Conservation (phyloP, 2,888 invertebrate species). For the Calameuta idolon region DNA sequence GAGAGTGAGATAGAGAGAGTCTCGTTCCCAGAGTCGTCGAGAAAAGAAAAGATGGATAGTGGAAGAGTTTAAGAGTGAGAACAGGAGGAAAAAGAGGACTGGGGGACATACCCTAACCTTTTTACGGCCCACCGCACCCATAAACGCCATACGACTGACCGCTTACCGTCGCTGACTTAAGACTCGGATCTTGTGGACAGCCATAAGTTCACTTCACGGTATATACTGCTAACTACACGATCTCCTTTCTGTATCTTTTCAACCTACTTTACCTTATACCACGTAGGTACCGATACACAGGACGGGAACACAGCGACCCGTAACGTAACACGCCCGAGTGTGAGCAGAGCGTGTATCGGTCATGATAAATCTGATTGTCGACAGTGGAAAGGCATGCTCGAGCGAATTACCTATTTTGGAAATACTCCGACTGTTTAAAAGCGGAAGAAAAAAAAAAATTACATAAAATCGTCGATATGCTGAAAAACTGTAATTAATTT, state of each 20-base stretch:
- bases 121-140: slow-evolving; percentile 22
- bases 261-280: slow-evolving; percentile 5
- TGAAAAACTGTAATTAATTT: too few species aligned
- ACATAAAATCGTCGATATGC: too few species aligned
- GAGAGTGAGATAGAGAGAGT: background rate
- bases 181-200: slow-evolving; percentile 8
- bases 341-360: too few species aligned
- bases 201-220: slow-evolving; percentile 4
- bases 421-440: too few species aligned
- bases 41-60: background rate
- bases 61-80: too few species aligned
- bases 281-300: slow-evolving; percentile 1
- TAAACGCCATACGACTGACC: slow-evolving; percentile 15
- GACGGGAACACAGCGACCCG: too few species aligned
- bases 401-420: too few species aligned
- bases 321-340: too few species aligned
- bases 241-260: slow-evolving; percentile 3
- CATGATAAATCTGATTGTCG: too few species aligned
- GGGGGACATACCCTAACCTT: slow-evolving; percentile 10
- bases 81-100: slow-evolving; percentile 1
- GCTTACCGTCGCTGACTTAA: slow-evolving; percentile 5
- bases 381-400: too few species aligned
- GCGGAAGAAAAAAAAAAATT: too few species aligned
- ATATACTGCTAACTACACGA: background rate
- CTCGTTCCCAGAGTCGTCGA: background rate